Base-by-base conservation (phyloP, 2,888 invertebrate genomes). In the Ennomos quercinarius region DNA sequence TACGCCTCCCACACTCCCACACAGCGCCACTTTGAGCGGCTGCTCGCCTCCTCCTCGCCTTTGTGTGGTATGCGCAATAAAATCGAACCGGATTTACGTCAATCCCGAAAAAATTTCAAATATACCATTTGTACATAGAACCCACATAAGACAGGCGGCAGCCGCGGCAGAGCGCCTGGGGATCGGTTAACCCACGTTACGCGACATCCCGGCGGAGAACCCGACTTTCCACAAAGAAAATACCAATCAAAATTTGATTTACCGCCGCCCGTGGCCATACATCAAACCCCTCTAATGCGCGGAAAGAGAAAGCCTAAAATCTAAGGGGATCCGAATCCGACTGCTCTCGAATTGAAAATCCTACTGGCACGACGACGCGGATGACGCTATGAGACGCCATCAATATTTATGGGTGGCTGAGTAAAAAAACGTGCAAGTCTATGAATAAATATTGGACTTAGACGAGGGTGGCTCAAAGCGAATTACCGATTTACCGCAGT, bases 231-330 rank as follows among this genome's bases (percentile, higher is more conserved):
- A 90, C 90, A 91, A 90, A 91, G 91, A 91, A 91, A 91, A 91
- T 90, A 86, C 83, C 92, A 92, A 92, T 92, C 91, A 90, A 91
- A 91, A 92, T 92, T 92, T 91, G 91, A 91, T 92, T 92, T 92
- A 92, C 92, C 86, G 91, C 89, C 88, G 85, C 91, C 89, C 87
- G 84, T 84, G 87, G 90, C 90, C 84, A 81, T 89, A 90, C 88
- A 89, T 88, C 89, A 89, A 82, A 83, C 86, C 84, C 74, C 83
- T 86, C 84, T 90, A 89, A 91, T 90, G 89, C 89, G 85, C 81
- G 83, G 85, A 87, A 86, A 84, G 83, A 86, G 81, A 81, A 86
- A 84, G 81, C 89, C 88, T 86, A 84, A 84, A 87, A 83, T 88
- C 85, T 88, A 84, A 84, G 86, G 89, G 91, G 89, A 87, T 86